These are phyloP conservation scores for Trimorus sp. DNA, from an alignment of 2,888 invertebrate genomes.

Conservation along the genomic window DNA sequence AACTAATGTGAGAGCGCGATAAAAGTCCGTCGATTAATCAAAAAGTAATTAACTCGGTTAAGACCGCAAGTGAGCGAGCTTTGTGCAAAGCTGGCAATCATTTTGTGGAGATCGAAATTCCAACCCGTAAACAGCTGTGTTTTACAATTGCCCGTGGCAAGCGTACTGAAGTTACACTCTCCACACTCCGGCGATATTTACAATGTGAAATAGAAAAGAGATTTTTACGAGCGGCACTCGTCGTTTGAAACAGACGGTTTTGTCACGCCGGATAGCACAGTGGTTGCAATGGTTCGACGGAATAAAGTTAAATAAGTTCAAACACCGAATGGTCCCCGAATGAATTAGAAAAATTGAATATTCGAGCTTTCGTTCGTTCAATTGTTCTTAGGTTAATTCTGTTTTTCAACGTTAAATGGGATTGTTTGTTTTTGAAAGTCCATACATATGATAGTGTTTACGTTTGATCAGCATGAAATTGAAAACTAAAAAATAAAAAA, in stretches of 20 bases:
- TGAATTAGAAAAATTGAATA: no score
- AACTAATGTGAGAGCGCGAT: no score
- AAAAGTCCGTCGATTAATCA: neutral
- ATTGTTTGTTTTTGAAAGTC: no score
- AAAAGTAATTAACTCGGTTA: neutral
- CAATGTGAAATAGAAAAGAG: slow-evolving; percentile 39
- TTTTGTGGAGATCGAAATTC: slow-evolving; percentile 5
- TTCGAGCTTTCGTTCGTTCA: no score
- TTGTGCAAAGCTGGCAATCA: neutral
- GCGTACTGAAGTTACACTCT: slow-evolving; percentile 33
- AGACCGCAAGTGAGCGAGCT: neutral
- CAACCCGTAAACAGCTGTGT: slow-evolving; percentile 20
- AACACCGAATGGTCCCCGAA: no score
- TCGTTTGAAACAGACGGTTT: slow-evolving; percentile 36
- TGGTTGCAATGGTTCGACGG: neutral
- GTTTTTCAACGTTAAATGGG: no score
- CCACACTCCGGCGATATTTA: slow-evolving; percentile 32
- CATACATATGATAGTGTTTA: no score
- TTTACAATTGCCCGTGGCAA: slow-evolving; percentile 22
- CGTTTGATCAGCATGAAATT: no score
- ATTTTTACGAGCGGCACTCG: slow-evolving; percentile 28
- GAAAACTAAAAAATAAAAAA: no score
- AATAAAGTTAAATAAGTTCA: no score
- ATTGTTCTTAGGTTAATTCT: no score
- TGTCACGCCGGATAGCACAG: slow-evolving; percentile 10